Evolutionary conservation across 2,888 invertebrate species (phyloP).

Genomic region (Cephus pygmeus): DNA sequence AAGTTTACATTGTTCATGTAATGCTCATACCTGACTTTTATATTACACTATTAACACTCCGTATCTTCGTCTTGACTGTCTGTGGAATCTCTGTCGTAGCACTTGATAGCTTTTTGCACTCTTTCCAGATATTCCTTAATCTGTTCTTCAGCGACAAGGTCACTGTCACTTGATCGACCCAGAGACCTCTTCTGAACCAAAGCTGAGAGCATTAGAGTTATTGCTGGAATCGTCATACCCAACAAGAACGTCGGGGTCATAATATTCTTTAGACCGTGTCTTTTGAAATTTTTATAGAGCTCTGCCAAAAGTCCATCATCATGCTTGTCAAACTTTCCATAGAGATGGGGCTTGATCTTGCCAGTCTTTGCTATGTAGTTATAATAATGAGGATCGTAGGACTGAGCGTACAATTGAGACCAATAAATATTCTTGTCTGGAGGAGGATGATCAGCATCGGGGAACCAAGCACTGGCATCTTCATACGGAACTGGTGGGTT

Average conservation of each 20-base stretch:
- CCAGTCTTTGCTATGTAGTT: slow-evolving; percentile 60
- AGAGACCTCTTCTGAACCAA: slow-evolving; percentile 54
- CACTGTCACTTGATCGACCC: slow-evolving; percentile 39
- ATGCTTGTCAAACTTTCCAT: slow-evolving; percentile 51
- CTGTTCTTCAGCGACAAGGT: slow-evolving; percentile 36
- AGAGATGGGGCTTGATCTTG: slow-evolving; percentile 56
- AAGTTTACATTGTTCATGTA: too few relatives aligned
- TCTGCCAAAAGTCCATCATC: slow-evolving; percentile 52
- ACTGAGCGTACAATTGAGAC: slow-evolving; percentile 57
- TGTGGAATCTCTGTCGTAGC: slow-evolving; percentile 29
- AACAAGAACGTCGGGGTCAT: slow-evolving; percentile 59
- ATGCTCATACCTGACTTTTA: too few relatives aligned
- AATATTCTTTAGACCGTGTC: slow-evolving; percentile 58
- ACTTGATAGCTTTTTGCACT: slow-evolving; percentile 47
- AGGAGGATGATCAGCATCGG: slow-evolving; percentile 36
- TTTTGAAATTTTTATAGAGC: slow-evolving; percentile 52
- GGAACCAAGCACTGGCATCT: slow-evolving; percentile 47
- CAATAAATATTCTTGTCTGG: slow-evolving; percentile 49
- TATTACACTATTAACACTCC: neutral
- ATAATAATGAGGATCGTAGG: slow-evolving; percentile 60
- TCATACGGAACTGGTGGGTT: slow-evolving; percentile 44
- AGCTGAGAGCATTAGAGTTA: slow-evolving; percentile 57
- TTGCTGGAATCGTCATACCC: slow-evolving; percentile 57
- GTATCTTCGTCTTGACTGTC: neutral
- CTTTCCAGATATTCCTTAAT: slow-evolving; percentile 46